Base-by-base conservation (phyloP, 2,888 invertebrate species). In the Desoria tigrina region DNA sequence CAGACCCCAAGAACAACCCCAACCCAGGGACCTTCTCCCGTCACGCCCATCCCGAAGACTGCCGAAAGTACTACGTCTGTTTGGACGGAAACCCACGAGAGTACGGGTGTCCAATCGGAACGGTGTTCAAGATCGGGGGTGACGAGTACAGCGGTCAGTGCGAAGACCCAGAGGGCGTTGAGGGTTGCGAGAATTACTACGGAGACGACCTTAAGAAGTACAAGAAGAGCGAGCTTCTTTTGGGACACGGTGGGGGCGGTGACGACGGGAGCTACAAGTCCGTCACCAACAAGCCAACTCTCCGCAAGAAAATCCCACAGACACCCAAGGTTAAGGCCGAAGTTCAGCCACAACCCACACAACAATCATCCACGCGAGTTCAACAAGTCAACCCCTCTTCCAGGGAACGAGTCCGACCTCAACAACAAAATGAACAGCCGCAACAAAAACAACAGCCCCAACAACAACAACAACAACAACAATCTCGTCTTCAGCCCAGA, bases 181-280 rank as follows among this genome's bases (percentile, higher is more conserved):
- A 90, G 82, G 94, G 94, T 86, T 94, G 94, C 86, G 93, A 94
- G 87, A 93, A 94, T 88, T 94, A 94, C 87, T 94, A 94, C 81
- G 94, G 94, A 77, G 93, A 93, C 88, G 94, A 94, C 84, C 85
- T 94, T 86, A 94, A 94, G 88, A 87, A 88, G 84, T 91, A 93
- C 87, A 88, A 92, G 84, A 94, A 94, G 87, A 91, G 91, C 83
- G 93, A 94, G 83, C 87, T 92, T 78, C 86, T 91, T 80, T 86
- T 90, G 78, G 92, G 92, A 78, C 86, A 90, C 79, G 92, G 92
- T 78, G 85, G 90, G 78, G 65, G 68, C 39, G 85, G 86, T 77
- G 83, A 84, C 53, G 75, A 72, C 26, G 68, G 71, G 28, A 42
- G 50, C 27, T 66, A 66, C 42, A 63, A 68, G 42, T 51, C 56